Evolutionary conservation across 2,113 vertebrate genomes (phyloP), one percentile per base, ranked within the genome.

Genomic region (Parus major): DNA sequence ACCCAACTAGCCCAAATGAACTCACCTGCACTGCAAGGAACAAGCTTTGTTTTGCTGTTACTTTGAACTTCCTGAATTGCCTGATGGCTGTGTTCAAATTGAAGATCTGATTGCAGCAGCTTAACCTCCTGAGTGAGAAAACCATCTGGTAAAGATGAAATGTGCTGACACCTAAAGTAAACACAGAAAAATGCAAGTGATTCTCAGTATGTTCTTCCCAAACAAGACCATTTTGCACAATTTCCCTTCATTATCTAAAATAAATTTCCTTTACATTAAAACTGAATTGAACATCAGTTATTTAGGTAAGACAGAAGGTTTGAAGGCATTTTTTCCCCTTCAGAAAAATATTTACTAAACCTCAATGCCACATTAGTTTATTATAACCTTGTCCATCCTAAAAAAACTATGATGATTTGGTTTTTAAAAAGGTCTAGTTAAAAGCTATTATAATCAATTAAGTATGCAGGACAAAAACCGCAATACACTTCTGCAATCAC

Each of bases 1-100:
- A 86, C 0, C 2, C 64, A 79, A 71, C 23, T 21, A 56, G 22
- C 29, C 35, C 56, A 72, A 33, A 49, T 49, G 50, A 39, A 81
- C 96, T 98, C 88, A 99, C 99, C 99, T 97, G 99, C 98, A 8
- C 99, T 98, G 86, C 99, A 99, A 35, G 99, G 98, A 86, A 98
- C 98, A 53, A 99, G 87, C 17, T 98, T 98, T 44, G 97, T 98
- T 82, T 95, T 97, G 42, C 87, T 70, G 6, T 93, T 88, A n/a
- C 60, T 80, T 56, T 96, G 97, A 35, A 23, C 95, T 31, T 92
- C 94, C 82, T 97, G 96, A 3, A 98, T 93, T 66, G 97, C 98
- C 39, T 95, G 86, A 55, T 97, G 99, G 94, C 99, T 98, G 50
- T 99, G 98, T 55, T 98, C 96, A 86, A 99, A 99, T 16, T 95